These are phyloP conservation scores for Philhelius pedissequus DNA, from an alignment of 2,888 invertebrate species.

Conservation along the genomic window DNA sequence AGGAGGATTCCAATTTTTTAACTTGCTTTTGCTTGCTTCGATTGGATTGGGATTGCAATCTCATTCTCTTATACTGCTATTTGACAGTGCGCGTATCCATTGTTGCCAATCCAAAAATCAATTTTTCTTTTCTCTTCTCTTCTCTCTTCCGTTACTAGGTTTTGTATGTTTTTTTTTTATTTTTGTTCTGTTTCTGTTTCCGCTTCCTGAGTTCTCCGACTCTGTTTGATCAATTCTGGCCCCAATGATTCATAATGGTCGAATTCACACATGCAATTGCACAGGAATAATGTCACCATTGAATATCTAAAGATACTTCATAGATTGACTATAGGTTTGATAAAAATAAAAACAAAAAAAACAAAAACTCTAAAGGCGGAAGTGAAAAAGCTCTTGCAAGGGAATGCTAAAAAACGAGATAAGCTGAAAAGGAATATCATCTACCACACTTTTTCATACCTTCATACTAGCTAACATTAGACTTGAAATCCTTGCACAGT, in stretches of 20 bases:
- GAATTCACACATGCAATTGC: constrained; percentile 50
- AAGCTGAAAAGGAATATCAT: constrained; percentile 23
- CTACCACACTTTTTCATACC: constrained; percentile 7
- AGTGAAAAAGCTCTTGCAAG: constrained; percentile 15
- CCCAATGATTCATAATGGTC: constrained; percentile 41
- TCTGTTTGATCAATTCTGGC: constrained; percentile 48
- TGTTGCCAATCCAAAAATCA: constrained; percentile 23
- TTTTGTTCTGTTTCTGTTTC: not conserved
- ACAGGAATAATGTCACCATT: constrained; percentile 30
- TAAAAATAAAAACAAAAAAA: not conserved
- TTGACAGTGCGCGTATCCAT: constrained; percentile 22
- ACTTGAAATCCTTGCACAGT: not conserved
- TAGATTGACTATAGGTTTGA: constrained; percentile 3
- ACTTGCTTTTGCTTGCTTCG: constrained; percentile 1
- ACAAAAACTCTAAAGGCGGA: not conserved
- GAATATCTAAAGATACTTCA: not conserved
- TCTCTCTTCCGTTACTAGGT: constrained; percentile 19
- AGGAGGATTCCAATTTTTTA: constrained; percentile 31
- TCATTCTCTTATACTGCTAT: not conserved
- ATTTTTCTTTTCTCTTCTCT: constrained; percentile 10
- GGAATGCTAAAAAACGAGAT: constrained; percentile 31
- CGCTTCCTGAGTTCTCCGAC: not conserved
- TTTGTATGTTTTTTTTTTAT: constrained; percentile 14
- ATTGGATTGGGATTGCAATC: not conserved
- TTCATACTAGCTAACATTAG: not conserved